A percentile compares a stretch with the other conserved stretches of the same genome.
phyloP scores from a whole-genome alignment of 2,888 invertebrate species.

The Torymus auratus region DNA sequence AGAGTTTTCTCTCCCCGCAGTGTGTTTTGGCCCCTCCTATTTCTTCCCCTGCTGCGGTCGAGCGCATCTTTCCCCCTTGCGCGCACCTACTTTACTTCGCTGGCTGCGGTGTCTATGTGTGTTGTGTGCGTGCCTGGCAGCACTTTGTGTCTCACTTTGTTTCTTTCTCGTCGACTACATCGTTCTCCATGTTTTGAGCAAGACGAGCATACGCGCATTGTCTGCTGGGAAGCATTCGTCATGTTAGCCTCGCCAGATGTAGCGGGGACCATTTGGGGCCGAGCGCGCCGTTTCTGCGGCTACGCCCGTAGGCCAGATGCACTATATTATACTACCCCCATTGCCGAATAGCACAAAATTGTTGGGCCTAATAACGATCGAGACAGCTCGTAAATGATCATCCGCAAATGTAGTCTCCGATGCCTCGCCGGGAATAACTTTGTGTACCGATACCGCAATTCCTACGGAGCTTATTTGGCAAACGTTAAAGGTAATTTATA shows the following conservation, averaged over 20 bases:
- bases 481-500: too few species aligned
- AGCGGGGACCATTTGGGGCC: slow-evolving; percentile 62
- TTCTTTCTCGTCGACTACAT: slow-evolving; percentile 22
- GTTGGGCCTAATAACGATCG: slow-evolving; percentile 15
- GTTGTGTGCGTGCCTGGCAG: slow-evolving; percentile 10
- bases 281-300: slow-evolving; percentile 28
- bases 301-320: slow-evolving; percentile 65
- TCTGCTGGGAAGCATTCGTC: slow-evolving; percentile 66
- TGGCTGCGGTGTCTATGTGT: not conserved
- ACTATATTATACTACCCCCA: slow-evolving; percentile 39
- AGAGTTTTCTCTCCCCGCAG: not conserved
- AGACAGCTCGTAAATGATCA: slow-evolving; percentile 34
- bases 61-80: not conserved
- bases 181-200: slow-evolving; percentile 32
- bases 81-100: not conserved
- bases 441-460: too few species aligned
- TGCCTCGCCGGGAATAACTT: not conserved
- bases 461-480: too few species aligned
- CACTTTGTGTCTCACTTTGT: slow-evolving; percentile 50
- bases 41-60: not conserved
- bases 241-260: slow-evolving; percentile 68
- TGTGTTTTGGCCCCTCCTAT: slow-evolving; percentile 21
- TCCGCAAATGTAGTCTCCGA: slow-evolving; percentile 37
- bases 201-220: slow-evolving; percentile 44
- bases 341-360: slow-evolving; percentile 61